These are phyloP conservation scores for Nephrocerus scutellatus DNA, from an alignment of 2,888 invertebrate species.

Conservation along the genomic window DNA sequence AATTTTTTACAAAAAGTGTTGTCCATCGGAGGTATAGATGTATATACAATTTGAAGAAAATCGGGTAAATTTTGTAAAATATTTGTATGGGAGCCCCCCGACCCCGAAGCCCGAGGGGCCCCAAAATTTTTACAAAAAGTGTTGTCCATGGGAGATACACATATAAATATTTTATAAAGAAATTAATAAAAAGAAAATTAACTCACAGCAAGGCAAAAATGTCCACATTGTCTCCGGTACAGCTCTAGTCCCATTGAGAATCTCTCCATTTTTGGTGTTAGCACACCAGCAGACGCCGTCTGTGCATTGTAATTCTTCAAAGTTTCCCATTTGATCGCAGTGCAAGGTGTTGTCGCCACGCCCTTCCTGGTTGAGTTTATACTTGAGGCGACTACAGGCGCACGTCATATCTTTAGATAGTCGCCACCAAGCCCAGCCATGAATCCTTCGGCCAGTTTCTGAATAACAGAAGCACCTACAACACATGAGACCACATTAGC, in stretches of 20 bases:
- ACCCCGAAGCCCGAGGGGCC: no score
- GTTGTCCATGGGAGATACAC: no score
- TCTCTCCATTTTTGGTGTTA: slow-evolving; percentile 55
- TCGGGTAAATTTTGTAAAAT: no score
- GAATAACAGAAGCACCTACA: slow-evolving; percentile 61
- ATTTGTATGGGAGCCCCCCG: no score
- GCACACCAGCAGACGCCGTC: slow-evolving; percentile 64
- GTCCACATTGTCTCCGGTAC: slow-evolving; percentile 55
- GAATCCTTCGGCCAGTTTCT: slow-evolving; percentile 55
- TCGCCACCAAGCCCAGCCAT: slow-evolving; percentile 58
- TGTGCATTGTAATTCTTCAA: slow-evolving; percentile 62
- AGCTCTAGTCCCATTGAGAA: slow-evolving; percentile 49
- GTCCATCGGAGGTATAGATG: no score
- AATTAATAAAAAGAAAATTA: no score
- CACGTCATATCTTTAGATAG: slow-evolving; percentile 54
- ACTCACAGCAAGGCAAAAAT: slow-evolving; percentile 61
- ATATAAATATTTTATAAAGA: no score
- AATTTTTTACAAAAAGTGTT: no score
- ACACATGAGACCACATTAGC: neutral
- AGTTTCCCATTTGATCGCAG: slow-evolving; percentile 60
- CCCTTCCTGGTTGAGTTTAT: slow-evolving; percentile 47
- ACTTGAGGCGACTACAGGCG: slow-evolving; percentile 57
- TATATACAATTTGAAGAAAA: no score
- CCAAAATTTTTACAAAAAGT: no score
- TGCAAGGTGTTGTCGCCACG: slow-evolving; percentile 54